phyloP scores from a whole-genome alignment of 2,113 vertebrate genomes.

The Tragelaphus buxtoni region DNA sequence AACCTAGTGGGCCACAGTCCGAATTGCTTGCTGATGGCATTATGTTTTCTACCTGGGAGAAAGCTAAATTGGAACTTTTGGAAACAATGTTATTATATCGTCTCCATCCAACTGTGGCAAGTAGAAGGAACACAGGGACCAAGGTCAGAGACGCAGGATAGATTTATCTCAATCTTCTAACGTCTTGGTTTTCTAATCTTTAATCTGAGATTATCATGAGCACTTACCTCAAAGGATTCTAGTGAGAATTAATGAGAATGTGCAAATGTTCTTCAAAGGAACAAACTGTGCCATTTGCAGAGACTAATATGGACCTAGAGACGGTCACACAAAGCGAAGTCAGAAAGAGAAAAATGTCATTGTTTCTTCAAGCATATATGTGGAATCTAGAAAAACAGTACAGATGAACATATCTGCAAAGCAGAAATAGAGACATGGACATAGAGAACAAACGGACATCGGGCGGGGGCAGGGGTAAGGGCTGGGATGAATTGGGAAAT shows the following conservation, averaged over 20 bases:
- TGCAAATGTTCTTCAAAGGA: background rate
- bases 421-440: background rate
- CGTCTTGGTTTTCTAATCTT: background rate
- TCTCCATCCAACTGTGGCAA: background rate
- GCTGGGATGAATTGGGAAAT: background rate
- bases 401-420: background rate
- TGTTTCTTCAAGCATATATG: background rate
- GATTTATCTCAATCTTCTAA: background rate
- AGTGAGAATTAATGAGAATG: background rate
- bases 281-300: background rate
- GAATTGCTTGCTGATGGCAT: background rate
- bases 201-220: background rate
- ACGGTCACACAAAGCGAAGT: background rate
- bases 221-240: background rate
- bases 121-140: background rate
- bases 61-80: background rate
- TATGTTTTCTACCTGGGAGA: background rate
- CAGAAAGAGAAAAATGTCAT: background rate
- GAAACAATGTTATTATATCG: background rate
- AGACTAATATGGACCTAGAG: background rate
- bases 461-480: no score
- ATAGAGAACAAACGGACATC: background rate
- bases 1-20: background rate
- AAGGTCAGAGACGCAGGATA: background rate
- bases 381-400: background rate